Conservation (phyloP, 2,888 invertebrate species). For the Mimas tiliae region DNA sequence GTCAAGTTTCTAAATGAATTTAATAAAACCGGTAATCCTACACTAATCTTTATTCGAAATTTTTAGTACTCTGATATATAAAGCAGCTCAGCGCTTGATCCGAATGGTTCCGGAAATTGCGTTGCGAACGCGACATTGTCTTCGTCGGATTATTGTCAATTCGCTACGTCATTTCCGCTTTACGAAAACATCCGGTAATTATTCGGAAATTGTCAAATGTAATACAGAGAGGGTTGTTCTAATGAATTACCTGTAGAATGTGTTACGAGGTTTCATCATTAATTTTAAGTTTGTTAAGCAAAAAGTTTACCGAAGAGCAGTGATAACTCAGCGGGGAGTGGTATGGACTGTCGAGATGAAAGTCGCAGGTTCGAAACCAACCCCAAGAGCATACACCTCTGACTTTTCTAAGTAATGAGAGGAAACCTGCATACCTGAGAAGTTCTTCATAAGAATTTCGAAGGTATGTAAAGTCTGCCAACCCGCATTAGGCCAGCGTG, state of each 20-base stretch:
- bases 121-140: constrained; percentile 70
- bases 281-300: constrained; percentile 26
- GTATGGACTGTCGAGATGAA: no score
- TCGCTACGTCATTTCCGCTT: constrained; percentile 75
- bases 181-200: constrained; percentile 73
- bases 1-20: no score
- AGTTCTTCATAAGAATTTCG: no score
- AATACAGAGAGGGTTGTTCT: constrained; percentile 56
- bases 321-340: no score
- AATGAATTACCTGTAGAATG: constrained; percentile 56
- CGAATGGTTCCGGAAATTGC: constrained; percentile 70
- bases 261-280: constrained; percentile 41
- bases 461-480: no score
- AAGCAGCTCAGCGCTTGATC: constrained; percentile 51
- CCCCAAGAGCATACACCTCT: no score
- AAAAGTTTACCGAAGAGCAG: no score
- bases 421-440: no score
- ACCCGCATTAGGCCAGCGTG: no score
- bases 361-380: no score
- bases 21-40: constrained; percentile 9
- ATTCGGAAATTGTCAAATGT: constrained; percentile 72
- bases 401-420: no score
- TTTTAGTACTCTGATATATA: constrained; percentile 40
- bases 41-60: constrained; percentile 45
- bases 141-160: constrained; percentile 72